Evolutionary conservation across 2,113 vertebrate genomes (phyloP).

Genomic region (Ctenomys sociabilis): DNA sequence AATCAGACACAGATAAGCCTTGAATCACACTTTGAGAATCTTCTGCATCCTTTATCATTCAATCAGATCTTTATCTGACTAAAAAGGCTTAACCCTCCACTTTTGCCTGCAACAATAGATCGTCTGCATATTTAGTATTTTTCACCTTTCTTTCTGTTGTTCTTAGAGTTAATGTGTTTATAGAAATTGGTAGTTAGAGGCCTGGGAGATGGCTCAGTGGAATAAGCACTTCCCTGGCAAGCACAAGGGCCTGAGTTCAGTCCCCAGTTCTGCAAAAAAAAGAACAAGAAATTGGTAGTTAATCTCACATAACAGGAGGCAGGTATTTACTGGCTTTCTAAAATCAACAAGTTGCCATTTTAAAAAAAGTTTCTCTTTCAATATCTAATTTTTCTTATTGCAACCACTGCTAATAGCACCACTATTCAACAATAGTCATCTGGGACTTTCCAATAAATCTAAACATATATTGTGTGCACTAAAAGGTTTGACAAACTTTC

Average conservation of each 20-base stretch:
- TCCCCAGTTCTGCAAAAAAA: too few species aligned
- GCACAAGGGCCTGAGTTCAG: too few species aligned
- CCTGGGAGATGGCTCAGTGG: too few species aligned
- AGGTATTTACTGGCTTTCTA: not conserved
- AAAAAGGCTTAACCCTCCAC: not conserved
- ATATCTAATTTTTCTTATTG: conserved; percentile 52
- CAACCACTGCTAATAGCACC: not conserved
- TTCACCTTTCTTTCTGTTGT: conserved; percentile 36
- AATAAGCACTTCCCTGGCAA: too few species aligned
- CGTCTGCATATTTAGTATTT: not conserved
- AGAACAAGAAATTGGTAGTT: conserved; percentile 46
- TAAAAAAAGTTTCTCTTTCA: conserved; percentile 7
- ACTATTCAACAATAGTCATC: not conserved
- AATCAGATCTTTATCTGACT: not conserved
- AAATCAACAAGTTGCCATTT: conserved; percentile 42
- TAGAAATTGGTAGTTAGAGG: conserved; percentile 43
- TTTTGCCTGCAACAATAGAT: not conserved
- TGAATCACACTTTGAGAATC: conserved; percentile 26
- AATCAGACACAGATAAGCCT: not conserved
- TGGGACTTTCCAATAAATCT: conserved; percentile 27
- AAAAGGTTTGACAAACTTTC: conserved; percentile 49
- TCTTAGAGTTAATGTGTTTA: conserved; percentile 52
- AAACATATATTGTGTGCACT: not conserved
- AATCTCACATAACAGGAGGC: conserved; percentile 41
- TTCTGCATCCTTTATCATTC: not conserved